Evolutionary conservation across 2,888 invertebrate genomes (phyloP).

Genomic region (Hyles lineata): DNA sequence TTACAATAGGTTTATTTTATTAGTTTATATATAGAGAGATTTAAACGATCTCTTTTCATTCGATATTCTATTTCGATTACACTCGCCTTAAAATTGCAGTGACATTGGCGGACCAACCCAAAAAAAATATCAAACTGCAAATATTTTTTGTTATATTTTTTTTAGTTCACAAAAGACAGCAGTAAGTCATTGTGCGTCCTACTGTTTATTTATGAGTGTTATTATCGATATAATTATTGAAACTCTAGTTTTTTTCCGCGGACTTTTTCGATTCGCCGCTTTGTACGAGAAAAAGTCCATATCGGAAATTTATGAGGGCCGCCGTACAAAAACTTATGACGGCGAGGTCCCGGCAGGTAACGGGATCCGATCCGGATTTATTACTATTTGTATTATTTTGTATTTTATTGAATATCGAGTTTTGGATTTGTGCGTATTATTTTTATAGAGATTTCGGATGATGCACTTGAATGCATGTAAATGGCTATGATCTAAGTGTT

Average conservation of each 20-base stretch:
- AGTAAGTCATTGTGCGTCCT: neutral
- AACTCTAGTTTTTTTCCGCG: slow-evolving; percentile 42
- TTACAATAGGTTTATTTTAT: too few species aligned
- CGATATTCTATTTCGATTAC: too few species aligned
- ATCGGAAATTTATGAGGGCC: slow-evolving; percentile 18
- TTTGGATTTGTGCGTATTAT: neutral
- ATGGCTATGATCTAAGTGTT: too few species aligned
- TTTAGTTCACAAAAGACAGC: too few species aligned
- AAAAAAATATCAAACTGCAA: too few species aligned
- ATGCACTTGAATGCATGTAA: neutral
- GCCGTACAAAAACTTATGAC: slow-evolving; percentile 21
- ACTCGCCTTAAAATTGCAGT: too few species aligned
- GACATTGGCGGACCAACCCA: too few species aligned
- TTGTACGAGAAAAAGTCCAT: slow-evolving; percentile 31
- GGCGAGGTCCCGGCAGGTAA: slow-evolving; percentile 1
- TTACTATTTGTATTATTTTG: slow-evolving; percentile 9
- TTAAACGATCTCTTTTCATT: too few species aligned
- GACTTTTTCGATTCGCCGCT: slow-evolving; percentile 39
- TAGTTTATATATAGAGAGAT: too few species aligned
- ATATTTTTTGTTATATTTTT: too few species aligned
- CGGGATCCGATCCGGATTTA: slow-evolving; percentile 10
- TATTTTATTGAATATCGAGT: neutral
- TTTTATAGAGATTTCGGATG: neutral
- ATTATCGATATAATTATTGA: slow-evolving; percentile 21
- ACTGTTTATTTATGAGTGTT: neutral